Conservation (phyloP, 2,113 vertebrate species). For the Pituophis catenifer region DNA sequence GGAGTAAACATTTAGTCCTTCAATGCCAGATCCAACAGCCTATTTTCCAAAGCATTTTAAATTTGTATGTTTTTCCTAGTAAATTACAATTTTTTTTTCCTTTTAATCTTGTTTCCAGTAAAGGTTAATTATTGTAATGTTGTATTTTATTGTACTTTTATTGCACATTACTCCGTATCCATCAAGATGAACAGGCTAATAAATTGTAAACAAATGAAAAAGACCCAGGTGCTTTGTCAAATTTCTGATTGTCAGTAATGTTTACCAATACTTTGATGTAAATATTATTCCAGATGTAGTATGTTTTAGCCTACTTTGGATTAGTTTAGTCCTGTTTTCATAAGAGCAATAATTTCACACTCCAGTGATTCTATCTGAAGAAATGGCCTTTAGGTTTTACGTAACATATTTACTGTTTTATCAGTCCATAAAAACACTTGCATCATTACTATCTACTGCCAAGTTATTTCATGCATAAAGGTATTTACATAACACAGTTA, state of each 20-base stretch:
- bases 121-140: not conserved
- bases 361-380: slow-evolving; percentile 26
- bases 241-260: not conserved
- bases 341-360: slow-evolving; percentile 41
- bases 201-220: not conserved
- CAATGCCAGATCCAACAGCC: not conserved
- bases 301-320: not conserved
- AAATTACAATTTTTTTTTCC: not conserved
- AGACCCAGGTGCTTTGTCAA: not conserved
- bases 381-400: not conserved
- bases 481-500: not conserved
- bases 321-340: slow-evolving; percentile 28
- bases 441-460: not conserved
- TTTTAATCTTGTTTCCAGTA: not conserved
- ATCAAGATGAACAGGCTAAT: not conserved
- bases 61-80: not conserved
- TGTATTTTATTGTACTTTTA: not conserved
- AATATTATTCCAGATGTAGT: not conserved
- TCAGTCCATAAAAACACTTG: not conserved
- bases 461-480: not conserved
- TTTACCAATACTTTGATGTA: not conserved
- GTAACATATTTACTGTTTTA: not conserved
- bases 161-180: not conserved
- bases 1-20: not conserved
- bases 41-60: not conserved